A percentile compares a stretch with the other conserved stretches of the same genome.
phyloP scores from a whole-genome alignment of 2,113 vertebrate species.

The Entomyzon cyanotis region DNA sequence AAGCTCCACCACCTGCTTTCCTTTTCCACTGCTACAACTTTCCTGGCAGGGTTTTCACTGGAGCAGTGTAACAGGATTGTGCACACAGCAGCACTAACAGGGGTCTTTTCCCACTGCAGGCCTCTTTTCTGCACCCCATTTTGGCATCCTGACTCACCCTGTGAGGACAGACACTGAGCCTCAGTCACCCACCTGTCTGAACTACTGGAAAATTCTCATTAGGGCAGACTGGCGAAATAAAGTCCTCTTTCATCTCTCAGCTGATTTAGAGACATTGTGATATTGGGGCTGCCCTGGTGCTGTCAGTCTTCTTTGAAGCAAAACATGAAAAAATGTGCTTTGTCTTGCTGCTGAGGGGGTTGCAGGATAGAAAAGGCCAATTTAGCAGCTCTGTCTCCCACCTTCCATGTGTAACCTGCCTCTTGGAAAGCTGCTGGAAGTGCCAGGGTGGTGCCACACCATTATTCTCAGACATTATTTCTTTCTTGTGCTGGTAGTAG shows the following conservation, averaged over 20 bases:
- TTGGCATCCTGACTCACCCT: neutral
- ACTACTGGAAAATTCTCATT: neutral
- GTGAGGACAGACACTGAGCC: neutral
- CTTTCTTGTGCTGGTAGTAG: neutral
- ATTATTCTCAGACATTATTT: neutral
- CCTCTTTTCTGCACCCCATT: neutral
- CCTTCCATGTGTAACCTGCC: neutral
- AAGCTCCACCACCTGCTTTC: neutral
- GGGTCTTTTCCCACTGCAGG: neutral
- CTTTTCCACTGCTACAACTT: neutral
- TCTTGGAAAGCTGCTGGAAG: conserved; percentile 4
- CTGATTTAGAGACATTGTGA: neutral
- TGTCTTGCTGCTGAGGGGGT: neutral
- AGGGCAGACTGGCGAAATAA: neutral
- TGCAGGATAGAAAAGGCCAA: neutral
- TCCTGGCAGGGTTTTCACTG: neutral
- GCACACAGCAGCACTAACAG: neutral
- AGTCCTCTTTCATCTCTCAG: neutral
- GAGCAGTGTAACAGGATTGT: neutral
- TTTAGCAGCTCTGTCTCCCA: neutral
- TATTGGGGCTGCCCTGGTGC: neutral
- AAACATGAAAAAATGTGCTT: neutral
- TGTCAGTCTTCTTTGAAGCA: neutral
- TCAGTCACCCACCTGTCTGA: neutral
- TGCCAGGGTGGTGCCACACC: neutral